Evolutionary conservation across 2,113 vertebrate genomes (phyloP).

Genomic region (Nansenia antarctica): DNA sequence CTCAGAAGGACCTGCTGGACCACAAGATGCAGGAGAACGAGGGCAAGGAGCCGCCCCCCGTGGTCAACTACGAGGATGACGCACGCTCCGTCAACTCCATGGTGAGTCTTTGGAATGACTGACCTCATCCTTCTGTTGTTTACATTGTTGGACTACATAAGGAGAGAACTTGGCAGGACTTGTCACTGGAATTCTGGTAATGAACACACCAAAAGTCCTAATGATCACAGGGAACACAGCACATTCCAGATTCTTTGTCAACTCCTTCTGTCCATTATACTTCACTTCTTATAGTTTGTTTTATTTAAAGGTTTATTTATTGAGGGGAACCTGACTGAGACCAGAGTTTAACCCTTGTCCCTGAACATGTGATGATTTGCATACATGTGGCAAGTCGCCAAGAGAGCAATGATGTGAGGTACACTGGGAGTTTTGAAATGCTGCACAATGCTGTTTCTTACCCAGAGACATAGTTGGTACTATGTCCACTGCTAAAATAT

Average conservation of each 20-base stretch:
- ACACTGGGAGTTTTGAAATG: too few relatives aligned
- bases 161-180: background rate
- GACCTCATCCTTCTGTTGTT: background rate
- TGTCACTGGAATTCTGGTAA: background rate
- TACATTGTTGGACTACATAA: background rate
- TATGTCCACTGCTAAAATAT: too few relatives aligned
- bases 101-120: slow-evolving; percentile 63
- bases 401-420: too few relatives aligned
- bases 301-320: too few relatives aligned
- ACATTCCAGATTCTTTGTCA: background rate
- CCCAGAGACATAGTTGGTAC: too few relatives aligned
- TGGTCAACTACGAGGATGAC: slow-evolving; percentile 94
- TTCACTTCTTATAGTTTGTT: too few relatives aligned
- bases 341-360: too few relatives aligned
- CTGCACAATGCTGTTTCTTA: too few relatives aligned
- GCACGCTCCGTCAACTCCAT: slow-evolving; percentile 91
- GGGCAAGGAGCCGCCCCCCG: slow-evolving; percentile 87
- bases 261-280: background rate
- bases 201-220: too few relatives aligned
- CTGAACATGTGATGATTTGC: too few relatives aligned
- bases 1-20: slow-evolving; percentile 91
- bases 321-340: too few relatives aligned
- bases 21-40: slow-evolving; percentile 89
- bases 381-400: too few relatives aligned
- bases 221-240: background rate